Base-by-base conservation (phyloP, 2,113 vertebrate genomes). In the Microtus richardsoni region DNA sequence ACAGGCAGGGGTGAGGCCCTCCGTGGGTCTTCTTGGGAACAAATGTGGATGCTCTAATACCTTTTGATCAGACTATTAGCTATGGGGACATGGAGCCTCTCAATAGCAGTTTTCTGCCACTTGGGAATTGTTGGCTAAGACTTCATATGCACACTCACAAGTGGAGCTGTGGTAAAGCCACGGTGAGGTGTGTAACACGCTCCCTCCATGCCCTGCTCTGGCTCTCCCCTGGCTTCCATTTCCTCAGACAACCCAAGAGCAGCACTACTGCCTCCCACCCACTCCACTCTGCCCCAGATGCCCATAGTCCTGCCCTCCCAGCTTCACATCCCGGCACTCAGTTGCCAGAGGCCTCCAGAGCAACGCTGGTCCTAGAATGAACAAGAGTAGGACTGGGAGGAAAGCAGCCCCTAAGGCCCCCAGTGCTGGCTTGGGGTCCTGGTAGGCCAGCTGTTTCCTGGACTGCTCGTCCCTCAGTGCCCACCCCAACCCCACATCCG, bases 111-210 rank as follows among this genome's bases (percentile, higher is more conserved):
- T 92, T 93, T 74, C 54, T 52, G 73, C 85, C 68, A 78, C 91
- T 96, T 89, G 91, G 94, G 90, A 83, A 80, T 88, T 94, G 90
- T 90, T 78, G 91, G 88, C 78, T 78, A n/a, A 83, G 95, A 91
- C 94, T 95, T 89, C 60, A 54, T 44, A 11, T 77, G 94, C 93
- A 93, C 88, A 80, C 54, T 88, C 21, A 68, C 66, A 82, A 54
- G 83, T 8, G 88, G 47, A 0, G 5, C 93, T 79, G 87, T 2
- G 75, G 93, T 75, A 33, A 8, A 77, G 93, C 58, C 58, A 58
- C 0, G 52, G 92, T 96, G 75, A 39, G 58, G 52, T 7, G 0
- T 47, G 26, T 62, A 24, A 52, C 90, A 0, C n/a, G 36, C 64
- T 92, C 88, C 89, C 68, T 91, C 44, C 62, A 87, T 54, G 93